Conservation (phyloP, 2,113 vertebrate species). For the Elaphurus davidianus region DNA sequence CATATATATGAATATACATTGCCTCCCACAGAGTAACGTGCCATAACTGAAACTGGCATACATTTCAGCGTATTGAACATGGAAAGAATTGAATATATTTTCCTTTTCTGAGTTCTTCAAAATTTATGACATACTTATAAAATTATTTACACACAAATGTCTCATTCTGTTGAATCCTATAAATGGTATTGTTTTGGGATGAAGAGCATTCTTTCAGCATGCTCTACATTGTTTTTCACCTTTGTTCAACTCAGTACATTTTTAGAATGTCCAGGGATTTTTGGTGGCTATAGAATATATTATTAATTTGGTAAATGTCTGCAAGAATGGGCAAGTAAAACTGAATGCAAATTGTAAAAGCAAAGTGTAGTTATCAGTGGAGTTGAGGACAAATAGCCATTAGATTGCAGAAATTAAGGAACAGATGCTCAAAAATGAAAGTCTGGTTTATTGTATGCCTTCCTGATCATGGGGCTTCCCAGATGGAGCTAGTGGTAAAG, state of each 20-base stretch:
- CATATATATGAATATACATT: not conserved
- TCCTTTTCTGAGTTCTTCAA: constrained; percentile 2
- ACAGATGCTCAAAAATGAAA: not conserved
- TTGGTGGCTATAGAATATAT: not conserved
- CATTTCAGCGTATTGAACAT: not conserved
- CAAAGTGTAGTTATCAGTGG: not conserved
- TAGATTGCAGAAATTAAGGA: not conserved
- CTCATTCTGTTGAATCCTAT: not conserved
- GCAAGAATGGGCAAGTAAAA: not conserved
- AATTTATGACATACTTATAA: not conserved
- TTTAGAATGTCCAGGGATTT: not conserved
- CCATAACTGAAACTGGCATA: not conserved
- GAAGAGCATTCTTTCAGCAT: not conserved
- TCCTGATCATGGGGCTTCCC: not conserved
- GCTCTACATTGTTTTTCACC: not conserved
- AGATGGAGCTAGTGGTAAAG: not conserved
- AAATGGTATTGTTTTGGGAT: not conserved
- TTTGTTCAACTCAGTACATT: not conserved
- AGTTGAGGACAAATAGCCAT: not conserved
- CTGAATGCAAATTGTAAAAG: not conserved
- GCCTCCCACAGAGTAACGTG: not conserved
- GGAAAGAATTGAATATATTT: not conserved
- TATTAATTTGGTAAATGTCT: not conserved
- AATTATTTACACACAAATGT: not conserved
- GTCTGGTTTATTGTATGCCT: not conserved